Conservation (phyloP, 2,113 vertebrate species). For the Phasianus colchicus region DNA sequence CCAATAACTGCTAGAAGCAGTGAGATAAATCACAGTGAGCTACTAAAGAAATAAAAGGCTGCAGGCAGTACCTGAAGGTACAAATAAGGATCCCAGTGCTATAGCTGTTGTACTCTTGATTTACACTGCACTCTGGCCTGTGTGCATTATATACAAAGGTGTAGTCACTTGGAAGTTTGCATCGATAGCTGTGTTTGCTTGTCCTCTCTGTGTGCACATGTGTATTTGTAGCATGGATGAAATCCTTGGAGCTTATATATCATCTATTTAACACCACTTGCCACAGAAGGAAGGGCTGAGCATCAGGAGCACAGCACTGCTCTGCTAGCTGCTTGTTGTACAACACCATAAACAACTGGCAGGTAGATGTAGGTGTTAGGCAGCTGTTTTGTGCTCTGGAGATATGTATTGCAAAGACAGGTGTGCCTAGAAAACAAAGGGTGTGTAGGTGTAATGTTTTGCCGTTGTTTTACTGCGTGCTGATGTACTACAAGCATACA, state of each 20-base stretch:
- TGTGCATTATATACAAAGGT: neutral
- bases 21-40: neutral
- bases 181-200: neutral
- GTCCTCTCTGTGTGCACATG: accelerated
- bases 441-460: neutral
- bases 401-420: conserved; percentile 25
- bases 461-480: neutral
- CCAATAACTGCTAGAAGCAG: neutral
- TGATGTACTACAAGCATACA: neutral
- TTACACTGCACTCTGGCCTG: neutral
- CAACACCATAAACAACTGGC: conserved; percentile 2
- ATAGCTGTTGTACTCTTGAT: neutral
- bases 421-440: neutral
- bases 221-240: neutral
- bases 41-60: neutral
- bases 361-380: conserved; percentile 14
- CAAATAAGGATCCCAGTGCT: neutral
- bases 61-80: neutral
- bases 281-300: neutral
- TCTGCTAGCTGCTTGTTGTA: neutral
- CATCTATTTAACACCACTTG: neutral
- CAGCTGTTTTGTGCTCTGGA: conserved; percentile 16
- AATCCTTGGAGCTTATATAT: neutral
- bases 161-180: neutral
- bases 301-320: neutral